Conservation (phyloP, 2,113 vertebrate species). For the Leptocoma aspasia region DNA sequence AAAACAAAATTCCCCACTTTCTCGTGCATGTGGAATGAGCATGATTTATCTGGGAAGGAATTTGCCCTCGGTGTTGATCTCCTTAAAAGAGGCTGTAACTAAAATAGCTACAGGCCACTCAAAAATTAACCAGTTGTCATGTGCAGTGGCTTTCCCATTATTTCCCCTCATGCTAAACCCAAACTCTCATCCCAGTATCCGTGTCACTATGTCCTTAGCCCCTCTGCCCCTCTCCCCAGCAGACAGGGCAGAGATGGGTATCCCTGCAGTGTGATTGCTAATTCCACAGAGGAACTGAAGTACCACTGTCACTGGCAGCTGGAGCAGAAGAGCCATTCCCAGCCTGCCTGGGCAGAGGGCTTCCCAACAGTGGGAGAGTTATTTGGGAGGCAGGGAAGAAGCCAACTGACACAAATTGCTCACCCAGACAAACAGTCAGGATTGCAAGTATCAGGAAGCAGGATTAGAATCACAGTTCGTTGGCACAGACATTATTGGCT, state of each 20-base stretch:
- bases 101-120: slow-evolving; percentile 17
- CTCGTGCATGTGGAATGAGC: slow-evolving; percentile 43
- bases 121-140: background rate
- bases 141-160: background rate
- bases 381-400: background rate
- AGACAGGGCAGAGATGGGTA: background rate
- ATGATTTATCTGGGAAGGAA: slow-evolving; percentile 64
- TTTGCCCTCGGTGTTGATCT: slow-evolving; percentile 53
- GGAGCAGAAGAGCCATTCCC: background rate
- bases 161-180: background rate
- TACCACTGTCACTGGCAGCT: background rate
- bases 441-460: background rate
- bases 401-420: background rate
- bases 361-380: background rate
- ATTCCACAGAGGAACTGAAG: background rate
- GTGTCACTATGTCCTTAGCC: too few relatives aligned
- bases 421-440: background rate
- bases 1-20: slow-evolving; percentile 60
- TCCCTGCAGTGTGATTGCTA: background rate
- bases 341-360: background rate
- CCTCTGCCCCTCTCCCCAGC: background rate
- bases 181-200: background rate
- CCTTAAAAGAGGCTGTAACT: slow-evolving; percentile 43
- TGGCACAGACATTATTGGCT: background rate
- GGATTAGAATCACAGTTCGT: slow-evolving; percentile 16